Base-by-base conservation (phyloP, 2,888 invertebrate genomes). In the Chymomyza caudatula region DNA sequence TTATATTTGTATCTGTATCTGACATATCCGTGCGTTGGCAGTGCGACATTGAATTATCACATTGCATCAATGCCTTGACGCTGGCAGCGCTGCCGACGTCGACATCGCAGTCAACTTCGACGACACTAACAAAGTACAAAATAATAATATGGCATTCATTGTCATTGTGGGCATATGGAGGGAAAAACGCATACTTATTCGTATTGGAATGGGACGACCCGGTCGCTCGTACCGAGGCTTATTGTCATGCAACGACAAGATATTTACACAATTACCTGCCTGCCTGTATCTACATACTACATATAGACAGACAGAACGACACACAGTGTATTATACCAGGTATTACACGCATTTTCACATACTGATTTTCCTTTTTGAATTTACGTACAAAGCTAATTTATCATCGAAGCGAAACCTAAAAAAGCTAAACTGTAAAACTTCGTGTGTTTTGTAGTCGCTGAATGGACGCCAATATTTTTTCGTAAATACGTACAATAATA, bases 41-140 rank as follows among this genome's bases (percentile, higher is more conserved):
- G 72, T 65, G 71, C 82, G 85, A 80, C 82, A 83, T 85, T 85
- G 82, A 83, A 79, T 83, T 83, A 83, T 83, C 82, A 80, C 85
- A 82, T 78, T 68, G 77, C 71, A 71, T 74, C 67, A 43, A 47
- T 43, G 25, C 43, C 8, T 42, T 44, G 17, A 54, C 42, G 54
- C 47, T 20, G 56, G 5, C 29, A 20, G 20, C n/a, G 25, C 13
- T 25, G 29, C n/a, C 15, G 54, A 54, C 15, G 29, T 20, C 15
- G 54, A 54, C 15, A 15, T 20, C 51, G 11, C 13, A 2, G 52
- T 44, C 60, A 62, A 55, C 54, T 49, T 3, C 62, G 15, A 42
- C 17, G 63, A 62, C 71, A 82, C 81, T 81, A 85, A 85, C 85
- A 82, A 79, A 82, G 79, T 82, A 84, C 64, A 60, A 59, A 64